These are phyloP conservation scores for Corythornis madagascariensis DNA, from an alignment of 2,113 vertebrate species.

Conservation along the genomic window DNA sequence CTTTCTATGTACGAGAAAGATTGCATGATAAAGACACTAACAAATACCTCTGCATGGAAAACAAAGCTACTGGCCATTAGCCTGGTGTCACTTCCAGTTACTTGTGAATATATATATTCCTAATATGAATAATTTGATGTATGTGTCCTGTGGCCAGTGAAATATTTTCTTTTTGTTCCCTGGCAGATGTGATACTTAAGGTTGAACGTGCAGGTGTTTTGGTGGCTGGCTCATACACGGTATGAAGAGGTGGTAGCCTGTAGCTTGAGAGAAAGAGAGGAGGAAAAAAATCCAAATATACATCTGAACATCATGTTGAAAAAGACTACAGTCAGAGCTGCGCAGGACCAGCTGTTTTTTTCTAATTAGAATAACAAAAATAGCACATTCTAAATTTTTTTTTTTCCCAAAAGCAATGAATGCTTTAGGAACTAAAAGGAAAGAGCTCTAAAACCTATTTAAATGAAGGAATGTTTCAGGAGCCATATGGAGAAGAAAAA, in stretches of 20 bases:
- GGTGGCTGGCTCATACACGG: slow-evolving; percentile 66
- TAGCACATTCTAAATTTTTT: slow-evolving; percentile 78
- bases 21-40: background rate
- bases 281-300: background rate
- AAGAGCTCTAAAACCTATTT: slow-evolving; percentile 81
- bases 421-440: slow-evolving; percentile 79
- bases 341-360: slow-evolving; percentile 80
- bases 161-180: slow-evolving; percentile 43
- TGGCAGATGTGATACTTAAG: slow-evolving; percentile 71
- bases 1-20: background rate
- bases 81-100: background rate
- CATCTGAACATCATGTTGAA: slow-evolving; percentile 76
- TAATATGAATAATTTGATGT: background rate
- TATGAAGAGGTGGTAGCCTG: slow-evolving; percentile 76
- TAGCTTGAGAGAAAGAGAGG: slow-evolving; percentile 72
- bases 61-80: background rate
- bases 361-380: slow-evolving; percentile 86
- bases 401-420: slow-evolving; percentile 78
- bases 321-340: slow-evolving; percentile 75
- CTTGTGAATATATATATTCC: background rate
- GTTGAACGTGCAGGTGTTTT: slow-evolving; percentile 73
- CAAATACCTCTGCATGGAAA: background rate
- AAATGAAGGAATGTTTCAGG: slow-evolving; percentile 79
- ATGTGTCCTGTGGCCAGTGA: background rate
- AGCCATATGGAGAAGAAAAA: slow-evolving; percentile 80